These are phyloP conservation scores for Diploscapter pachys DNA, from an alignment of 1,140 invertebrate genomes.

Conservation along the genomic window DNA sequence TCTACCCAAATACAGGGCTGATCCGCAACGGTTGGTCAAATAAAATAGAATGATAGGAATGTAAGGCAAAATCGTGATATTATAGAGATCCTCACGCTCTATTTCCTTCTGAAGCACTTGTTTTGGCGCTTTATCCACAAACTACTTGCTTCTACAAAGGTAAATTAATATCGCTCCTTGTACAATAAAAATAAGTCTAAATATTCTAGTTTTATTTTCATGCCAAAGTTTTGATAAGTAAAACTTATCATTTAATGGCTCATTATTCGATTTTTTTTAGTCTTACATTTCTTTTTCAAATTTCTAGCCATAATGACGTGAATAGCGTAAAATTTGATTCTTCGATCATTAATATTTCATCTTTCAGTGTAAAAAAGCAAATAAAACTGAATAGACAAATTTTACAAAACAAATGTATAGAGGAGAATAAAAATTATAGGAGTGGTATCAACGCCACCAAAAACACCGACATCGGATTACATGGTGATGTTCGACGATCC, in stretches of 20 bases:
- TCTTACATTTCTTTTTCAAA: no score
- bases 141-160: constrained; percentile 95
- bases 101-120: constrained; percentile 83
- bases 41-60: no score
- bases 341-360: no score
- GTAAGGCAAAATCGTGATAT: no score
- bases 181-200: no score
- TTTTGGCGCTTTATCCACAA: constrained; percentile 95
- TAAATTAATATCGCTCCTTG: constrained; percentile 65
- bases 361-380: no score
- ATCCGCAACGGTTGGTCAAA: constrained; percentile 73
- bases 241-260: no score
- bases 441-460: constrained; percentile 65
- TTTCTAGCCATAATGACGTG: no score
- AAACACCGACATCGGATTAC: constrained; percentile 75
- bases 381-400: not conserved
- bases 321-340: no score
- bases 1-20: constrained; percentile 87
- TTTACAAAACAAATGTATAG: not conserved
- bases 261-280: no score
- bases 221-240: no score
- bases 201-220: no score
- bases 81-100: constrained; percentile 76
- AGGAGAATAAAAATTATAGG: constrained; percentile 65
- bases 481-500: constrained; percentile 89